phyloP scores from a whole-genome alignment of 2,113 vertebrate genomes.

The Sprattus sprattus region DNA sequence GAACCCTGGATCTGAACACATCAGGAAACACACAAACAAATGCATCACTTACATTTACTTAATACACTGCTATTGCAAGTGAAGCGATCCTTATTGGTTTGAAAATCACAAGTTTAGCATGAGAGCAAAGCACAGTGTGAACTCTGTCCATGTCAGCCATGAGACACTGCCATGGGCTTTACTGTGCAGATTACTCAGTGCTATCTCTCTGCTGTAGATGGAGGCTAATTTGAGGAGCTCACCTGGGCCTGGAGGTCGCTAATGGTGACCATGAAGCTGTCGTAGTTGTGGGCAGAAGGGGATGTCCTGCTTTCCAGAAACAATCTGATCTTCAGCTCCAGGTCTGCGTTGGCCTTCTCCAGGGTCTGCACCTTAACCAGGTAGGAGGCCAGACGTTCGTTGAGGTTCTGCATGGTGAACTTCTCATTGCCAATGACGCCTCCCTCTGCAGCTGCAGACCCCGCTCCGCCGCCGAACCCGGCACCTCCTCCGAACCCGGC shows the following conservation, averaged over 20 bases:
- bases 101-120: no score
- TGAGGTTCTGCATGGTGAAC: conserved; percentile 72
- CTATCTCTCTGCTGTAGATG: neutral
- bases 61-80: no score
- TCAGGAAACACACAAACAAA: neutral
- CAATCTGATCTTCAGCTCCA: conserved; percentile 70
- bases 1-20: conserved; percentile 30
- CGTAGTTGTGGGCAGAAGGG: conserved; percentile 52
- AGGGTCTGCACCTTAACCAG: conserved; percentile 68
- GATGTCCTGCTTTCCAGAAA: conserved; percentile 61
- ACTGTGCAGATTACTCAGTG: no score
- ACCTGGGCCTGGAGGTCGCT: conserved; percentile 64
- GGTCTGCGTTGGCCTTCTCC: conserved; percentile 66
- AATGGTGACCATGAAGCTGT: conserved; percentile 53
- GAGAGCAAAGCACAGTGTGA: no score
- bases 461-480: neutral
- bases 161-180: no score
- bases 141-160: no score
- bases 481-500: neutral
- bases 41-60: neutral
- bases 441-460: conserved; percentile 45
- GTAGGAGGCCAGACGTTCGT: conserved; percentile 71
- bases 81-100: no score
- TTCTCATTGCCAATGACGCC: conserved; percentile 60
- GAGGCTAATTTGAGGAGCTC: conserved; percentile 28